Conservation (phyloP, 2,797 vertebrate species). For the Phataginus tricuspis region DNA sequence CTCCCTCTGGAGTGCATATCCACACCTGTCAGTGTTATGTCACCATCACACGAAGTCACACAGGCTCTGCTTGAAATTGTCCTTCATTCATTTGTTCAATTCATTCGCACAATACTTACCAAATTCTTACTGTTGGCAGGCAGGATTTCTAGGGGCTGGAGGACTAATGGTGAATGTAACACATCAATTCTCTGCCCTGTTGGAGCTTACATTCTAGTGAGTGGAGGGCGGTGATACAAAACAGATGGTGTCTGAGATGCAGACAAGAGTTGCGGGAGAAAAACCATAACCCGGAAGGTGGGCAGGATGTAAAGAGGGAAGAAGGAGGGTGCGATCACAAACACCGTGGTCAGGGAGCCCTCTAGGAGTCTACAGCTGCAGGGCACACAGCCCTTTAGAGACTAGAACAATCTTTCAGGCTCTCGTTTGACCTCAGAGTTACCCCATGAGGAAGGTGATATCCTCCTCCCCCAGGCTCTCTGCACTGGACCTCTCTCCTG, state of each 20-base stretch:
- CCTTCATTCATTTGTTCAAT: neutral
- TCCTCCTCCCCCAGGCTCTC: neutral
- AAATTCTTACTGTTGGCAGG: neutral
- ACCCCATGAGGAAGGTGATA: neutral
- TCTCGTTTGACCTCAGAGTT: neutral
- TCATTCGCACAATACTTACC: neutral
- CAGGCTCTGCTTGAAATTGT: neutral
- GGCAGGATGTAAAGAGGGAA: accelerated
- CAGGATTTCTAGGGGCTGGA: neutral
- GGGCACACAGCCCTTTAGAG: neutral
- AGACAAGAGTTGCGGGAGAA: neutral
- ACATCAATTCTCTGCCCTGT: neutral
- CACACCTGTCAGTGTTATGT: accelerated
- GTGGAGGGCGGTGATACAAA: accelerated
- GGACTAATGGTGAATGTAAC: accelerated
- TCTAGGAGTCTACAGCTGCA: neutral
- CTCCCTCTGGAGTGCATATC: neutral
- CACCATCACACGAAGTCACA: accelerated
- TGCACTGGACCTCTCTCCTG: neutral
- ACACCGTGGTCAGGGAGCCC: neutral
- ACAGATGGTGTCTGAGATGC: neutral
- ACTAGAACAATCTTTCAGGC: neutral
- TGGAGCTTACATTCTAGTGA: accelerated
- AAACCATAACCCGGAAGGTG: neutral
- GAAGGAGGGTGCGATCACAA: neutral